Base-by-base conservation (phyloP, 2,113 vertebrate genomes). In the Glaucomys volans region DNA sequence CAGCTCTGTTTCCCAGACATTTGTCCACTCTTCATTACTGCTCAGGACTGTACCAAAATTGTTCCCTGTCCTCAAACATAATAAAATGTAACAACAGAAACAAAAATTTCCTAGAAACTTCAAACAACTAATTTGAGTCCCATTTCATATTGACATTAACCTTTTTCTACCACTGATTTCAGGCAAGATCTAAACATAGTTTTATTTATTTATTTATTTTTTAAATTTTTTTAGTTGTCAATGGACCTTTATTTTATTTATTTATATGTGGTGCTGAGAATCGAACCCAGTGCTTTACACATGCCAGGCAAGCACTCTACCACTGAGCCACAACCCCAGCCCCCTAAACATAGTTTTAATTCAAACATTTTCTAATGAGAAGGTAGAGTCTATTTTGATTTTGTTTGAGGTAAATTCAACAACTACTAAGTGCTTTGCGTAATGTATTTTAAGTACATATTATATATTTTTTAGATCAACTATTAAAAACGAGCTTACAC, bases 31-130 rank as follows among this genome's bases (percentile, higher is more conserved):
- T 98, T 97, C 96, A 98, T 98, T 98, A 97, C 80, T 91, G 8
- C 87, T 50, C 57, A 97, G 97, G 94, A 97, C 86, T 96, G 96
- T 97, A 97, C 90, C 97, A 93, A 98, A 98, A 98, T 92, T 95
- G 97, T 97, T 98, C 79, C 71, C 52, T 98, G 98, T 98, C 95
- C 97, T 97, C 87, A 96, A 90, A 62, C 97, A 94, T 97, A 98
- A 98, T 98, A 95, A 98, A 98, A 97, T 97, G 96, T 95, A 98
- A 97, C 85, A 95, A 50, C 17, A 57, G 71, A 3, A 77, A 96
- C 97, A 98, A 97, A 98, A 94, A 37, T 95, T 8, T 2, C 90
- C 69, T 95, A 83, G 69, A 92, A 98, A 98, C 97, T 98, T 95
- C 85, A 0, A 0, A 77, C 42, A 93, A 30, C 8, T 92, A 71